These are phyloP conservation scores for Cydia fagiglandana DNA, from an alignment of 1,140 invertebrate genomes.

Conservation along the genomic window DNA sequence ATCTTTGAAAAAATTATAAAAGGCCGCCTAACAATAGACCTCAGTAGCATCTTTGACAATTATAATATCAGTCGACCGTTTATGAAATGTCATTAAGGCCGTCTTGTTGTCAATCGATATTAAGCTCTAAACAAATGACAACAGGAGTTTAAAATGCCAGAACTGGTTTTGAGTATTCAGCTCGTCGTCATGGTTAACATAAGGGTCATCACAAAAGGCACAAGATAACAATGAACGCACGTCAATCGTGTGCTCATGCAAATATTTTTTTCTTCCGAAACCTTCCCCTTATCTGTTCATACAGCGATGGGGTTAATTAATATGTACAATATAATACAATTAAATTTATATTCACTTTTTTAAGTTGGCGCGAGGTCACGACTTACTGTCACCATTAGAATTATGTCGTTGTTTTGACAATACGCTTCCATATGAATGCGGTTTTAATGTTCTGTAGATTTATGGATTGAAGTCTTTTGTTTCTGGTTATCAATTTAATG, in stretches of 20 bases:
- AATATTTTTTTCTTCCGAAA: constrained; percentile 77
- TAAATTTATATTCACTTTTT: constrained; percentile 74
- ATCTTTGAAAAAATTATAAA: constrained; percentile 77
- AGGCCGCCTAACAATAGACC: constrained; percentile 71
- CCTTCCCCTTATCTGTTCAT: constrained; percentile 74
- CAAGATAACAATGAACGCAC: constrained; percentile 75
- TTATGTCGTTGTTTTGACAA: constrained; percentile 73
- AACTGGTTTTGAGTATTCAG: constrained; percentile 42
- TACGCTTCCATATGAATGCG: constrained; percentile 53
- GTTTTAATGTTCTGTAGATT: constrained; percentile 61
- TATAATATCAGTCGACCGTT: constrained; percentile 67
- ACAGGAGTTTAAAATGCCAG: constrained; percentile 52
- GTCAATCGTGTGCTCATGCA: constrained; percentile 78
- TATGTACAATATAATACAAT: constrained; percentile 77
- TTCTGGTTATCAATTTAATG: constrained; percentile 64
- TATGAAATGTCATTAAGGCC: constrained; percentile 54
- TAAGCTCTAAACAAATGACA: constrained; percentile 57
- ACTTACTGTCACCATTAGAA: constrained; percentile 73
- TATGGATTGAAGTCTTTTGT: constrained; percentile 66
- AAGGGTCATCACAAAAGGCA: constrained; percentile 79
- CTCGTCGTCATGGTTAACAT: constrained; percentile 64
- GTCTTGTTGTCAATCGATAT: constrained; percentile 42
- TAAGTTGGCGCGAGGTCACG: constrained; percentile 68
- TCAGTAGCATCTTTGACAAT: constrained; percentile 79
- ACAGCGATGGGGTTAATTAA: constrained; percentile 77